Conservation (phyloP, 2,797 vertebrate species). For the Schizothorax lantsangensis region DNA sequence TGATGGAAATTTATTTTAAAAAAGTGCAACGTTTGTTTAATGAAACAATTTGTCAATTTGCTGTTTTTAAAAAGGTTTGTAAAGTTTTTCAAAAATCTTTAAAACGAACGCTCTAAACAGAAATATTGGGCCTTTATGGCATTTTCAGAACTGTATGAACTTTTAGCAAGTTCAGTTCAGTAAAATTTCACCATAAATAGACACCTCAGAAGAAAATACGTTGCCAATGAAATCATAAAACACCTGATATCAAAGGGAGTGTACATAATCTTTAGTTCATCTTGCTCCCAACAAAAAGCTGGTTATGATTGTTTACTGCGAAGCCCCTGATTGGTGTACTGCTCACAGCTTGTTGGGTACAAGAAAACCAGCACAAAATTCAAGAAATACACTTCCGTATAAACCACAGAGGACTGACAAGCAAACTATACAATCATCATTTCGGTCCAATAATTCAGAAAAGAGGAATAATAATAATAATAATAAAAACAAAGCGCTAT, state of each 20-base stretch:
- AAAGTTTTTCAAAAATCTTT: background rate
- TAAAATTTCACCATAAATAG: constrained; percentile 17
- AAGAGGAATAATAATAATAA: background rate
- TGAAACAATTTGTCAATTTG: background rate
- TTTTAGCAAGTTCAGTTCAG: background rate
- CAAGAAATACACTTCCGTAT: constrained; percentile 50
- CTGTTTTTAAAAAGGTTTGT: background rate
- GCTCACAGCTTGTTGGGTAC: constrained; percentile 66
- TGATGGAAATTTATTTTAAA: background rate
- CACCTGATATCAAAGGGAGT: constrained; percentile 57
- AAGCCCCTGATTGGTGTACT: constrained; percentile 57
- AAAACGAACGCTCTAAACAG: background rate
- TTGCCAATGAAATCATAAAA: constrained; percentile 45
- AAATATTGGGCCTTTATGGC: constrained; percentile 24
- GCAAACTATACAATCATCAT: constrained; percentile 63
- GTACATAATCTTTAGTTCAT: constrained; percentile 58
- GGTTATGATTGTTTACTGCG: constrained; percentile 66
- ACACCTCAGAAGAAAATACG: constrained; percentile 10
- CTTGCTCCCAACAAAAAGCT: constrained; percentile 61
- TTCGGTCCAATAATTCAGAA: constrained; percentile 59
- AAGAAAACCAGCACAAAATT: constrained; percentile 53
- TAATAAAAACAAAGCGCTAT: constrained; percentile 54
- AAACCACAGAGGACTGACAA: constrained; percentile 61
- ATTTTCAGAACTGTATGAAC: constrained; percentile 8
- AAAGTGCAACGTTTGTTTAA: constrained; percentile 17